Evolutionary conservation across 2,113 vertebrate species (phyloP).

Genomic region (Petromus typicus): DNA sequence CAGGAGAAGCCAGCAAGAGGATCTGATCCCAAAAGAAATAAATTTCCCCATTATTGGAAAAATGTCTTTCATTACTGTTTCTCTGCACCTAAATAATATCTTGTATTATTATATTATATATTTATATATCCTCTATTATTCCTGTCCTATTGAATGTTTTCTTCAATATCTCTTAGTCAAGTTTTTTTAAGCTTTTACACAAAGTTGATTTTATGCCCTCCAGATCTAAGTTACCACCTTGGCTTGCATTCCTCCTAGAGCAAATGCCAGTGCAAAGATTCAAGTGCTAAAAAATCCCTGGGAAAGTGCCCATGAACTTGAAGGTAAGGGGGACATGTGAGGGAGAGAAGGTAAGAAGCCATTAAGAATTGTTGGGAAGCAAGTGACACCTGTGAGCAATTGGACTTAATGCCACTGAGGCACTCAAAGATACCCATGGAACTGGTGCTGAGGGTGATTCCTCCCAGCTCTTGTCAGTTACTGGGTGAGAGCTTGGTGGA

Average conservation of each 20-base stretch:
- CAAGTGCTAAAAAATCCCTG: neutral
- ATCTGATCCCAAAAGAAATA: neutral
- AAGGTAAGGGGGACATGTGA: neutral
- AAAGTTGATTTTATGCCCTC: neutral
- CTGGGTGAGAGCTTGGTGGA: neutral
- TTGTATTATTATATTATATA: neutral
- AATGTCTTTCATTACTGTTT: neutral
- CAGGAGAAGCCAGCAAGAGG: accelerated
- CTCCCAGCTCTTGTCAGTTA: neutral
- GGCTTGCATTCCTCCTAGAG: neutral
- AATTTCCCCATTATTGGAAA: neutral
- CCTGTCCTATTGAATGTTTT: neutral
- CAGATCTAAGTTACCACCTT: neutral
- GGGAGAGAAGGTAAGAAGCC: neutral
- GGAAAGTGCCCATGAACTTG: neutral
- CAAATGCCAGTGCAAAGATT: neutral
- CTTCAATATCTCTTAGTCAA: neutral
- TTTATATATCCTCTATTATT: neutral
- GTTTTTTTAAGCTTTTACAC: neutral
- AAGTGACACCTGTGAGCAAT: neutral
- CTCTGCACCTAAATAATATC: neutral
- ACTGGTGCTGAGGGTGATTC: neutral
- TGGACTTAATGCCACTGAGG: neutral
- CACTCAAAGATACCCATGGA: neutral
- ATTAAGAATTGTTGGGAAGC: neutral